Evolutionary conservation across 2,797 vertebrate genomes (phyloP), one percentile per base, ranked within the genome.

Genomic region (Scarus forsteni): DNA sequence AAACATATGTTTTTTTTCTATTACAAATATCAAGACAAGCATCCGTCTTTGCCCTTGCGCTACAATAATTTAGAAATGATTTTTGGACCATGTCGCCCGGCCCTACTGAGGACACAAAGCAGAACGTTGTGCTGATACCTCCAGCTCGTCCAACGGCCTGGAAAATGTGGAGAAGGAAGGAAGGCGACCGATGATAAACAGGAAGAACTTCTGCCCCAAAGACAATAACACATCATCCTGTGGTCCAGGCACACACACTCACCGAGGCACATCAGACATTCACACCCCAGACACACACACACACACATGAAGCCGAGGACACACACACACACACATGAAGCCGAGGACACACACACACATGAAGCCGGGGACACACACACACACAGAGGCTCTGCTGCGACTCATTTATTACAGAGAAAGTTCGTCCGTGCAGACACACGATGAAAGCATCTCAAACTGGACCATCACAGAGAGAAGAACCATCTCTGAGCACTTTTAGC

Each of bases 181-280:
- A 92, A 92, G 79, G 80, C 51, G 79, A 58, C 43, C 65, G 54
- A 54, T 73, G 75, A 91, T 92, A 92, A 94, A 93, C 91, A 94
- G 92, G 91, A 94, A 92, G 90, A 84, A 85, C 75, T 86, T 89
- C 85, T 86, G 83, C 84, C 80, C 68, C 75, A 27, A 73, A 90
- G 81, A 93, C 88, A 90, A 91, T 89, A 85, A 90, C 85, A 89
- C 80, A 77, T 27, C 27, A 27, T 87, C 84, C 80, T 88, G 83
- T 66, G 60, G 60, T 77, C 35, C 43, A 39, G 55, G 60, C 77
- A 52, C 73, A 51, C 52, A 61, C 73, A 63, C 50, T 42, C 46
- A 39, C 45, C 6, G 13, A 69, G 10, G 42, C 45, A 55, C 66
- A 63, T 51, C 10, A 36, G 8, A 79, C 66, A 40, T 42, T 54